Evolutionary conservation across 2,113 vertebrate genomes (phyloP).

Genomic region (Notothenia rossii): DNA sequence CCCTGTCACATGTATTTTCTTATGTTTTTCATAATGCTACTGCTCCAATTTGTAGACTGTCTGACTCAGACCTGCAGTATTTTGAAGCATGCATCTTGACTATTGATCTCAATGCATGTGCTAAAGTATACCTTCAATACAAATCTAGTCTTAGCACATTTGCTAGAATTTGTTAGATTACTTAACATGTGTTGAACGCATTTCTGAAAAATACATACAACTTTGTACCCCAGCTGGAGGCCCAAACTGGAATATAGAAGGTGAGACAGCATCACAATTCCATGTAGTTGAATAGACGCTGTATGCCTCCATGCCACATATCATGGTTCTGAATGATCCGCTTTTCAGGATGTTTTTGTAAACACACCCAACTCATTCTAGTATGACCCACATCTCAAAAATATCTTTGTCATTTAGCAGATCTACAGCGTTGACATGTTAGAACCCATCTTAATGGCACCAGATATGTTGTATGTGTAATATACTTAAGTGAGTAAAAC

Average conservation of each 20-base stretch:
- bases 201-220: conserved; percentile 77
- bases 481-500: conserved; percentile 47
- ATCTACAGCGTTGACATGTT: conserved; percentile 67
- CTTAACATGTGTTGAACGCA: conserved; percentile 65
- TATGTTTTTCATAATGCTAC: conserved; percentile 45
- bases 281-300: conserved; percentile 81
- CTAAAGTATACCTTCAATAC: conserved; percentile 50
- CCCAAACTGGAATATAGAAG: conserved; percentile 89
- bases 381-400: conserved; percentile 72
- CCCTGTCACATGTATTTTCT: conserved; percentile 33
- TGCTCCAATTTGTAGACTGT: conserved; percentile 52
- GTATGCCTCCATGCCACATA: conserved; percentile 76
- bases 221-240: conserved; percentile 87
- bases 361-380: conserved; percentile 77
- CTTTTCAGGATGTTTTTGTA: conserved; percentile 71
- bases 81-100: conserved; percentile 68
- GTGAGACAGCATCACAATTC: conserved; percentile 81
- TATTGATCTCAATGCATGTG: conserved; percentile 76
- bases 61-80: conserved; percentile 46
- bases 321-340: conserved; percentile 81
- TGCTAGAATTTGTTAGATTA: conserved; percentile 58
- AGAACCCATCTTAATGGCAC: conserved; percentile 56
- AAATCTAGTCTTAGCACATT: conserved; percentile 50
- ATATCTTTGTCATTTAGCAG: conserved; percentile 56
- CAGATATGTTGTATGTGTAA: conserved; percentile 41